A percentile compares a stretch with the other conserved stretches of the same genome.
Conservation (phyloP, 2,113 vertebrate species). For the Vidua macroura region DNA sequence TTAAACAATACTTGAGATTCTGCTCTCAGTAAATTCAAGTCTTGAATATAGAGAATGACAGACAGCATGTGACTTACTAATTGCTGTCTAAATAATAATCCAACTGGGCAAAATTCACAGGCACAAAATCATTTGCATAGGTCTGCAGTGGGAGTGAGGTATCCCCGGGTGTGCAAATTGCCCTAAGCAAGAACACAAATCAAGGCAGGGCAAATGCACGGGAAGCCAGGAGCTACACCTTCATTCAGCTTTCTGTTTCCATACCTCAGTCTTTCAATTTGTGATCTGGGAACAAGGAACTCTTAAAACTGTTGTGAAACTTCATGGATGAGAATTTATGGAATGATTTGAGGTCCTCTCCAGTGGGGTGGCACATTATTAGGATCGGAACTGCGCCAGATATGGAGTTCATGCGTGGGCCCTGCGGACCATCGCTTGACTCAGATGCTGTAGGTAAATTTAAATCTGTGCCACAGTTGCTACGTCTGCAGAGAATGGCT, state of each 20-base stretch:
- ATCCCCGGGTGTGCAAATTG: neutral
- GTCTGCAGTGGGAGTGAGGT: neutral
- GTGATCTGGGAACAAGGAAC: neutral
- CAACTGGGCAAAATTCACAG: neutral
- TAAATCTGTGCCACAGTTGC: conserved; percentile 13
- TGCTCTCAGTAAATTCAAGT: neutral
- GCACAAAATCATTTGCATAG: neutral
- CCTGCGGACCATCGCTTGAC: neutral
- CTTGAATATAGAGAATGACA: neutral
- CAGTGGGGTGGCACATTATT: neutral
- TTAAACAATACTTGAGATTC: neutral
- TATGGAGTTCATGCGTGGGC: neutral
- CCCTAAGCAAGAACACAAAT: neutral
- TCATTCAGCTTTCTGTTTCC: neutral
- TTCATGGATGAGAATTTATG: neutral
- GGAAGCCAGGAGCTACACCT: neutral
- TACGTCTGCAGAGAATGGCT: neutral
- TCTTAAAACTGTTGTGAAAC: neutral
- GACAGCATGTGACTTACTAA: neutral
- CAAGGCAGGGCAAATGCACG: neutral
- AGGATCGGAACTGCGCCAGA: neutral
- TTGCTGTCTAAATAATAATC: neutral
- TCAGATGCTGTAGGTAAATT: conserved; percentile 37
- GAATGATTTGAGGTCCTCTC: neutral
- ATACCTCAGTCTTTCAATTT: neutral